These are phyloP conservation scores for Fragum sueziense DNA, from an alignment of 2,888 invertebrate genomes.

Conservation along the genomic window DNA sequence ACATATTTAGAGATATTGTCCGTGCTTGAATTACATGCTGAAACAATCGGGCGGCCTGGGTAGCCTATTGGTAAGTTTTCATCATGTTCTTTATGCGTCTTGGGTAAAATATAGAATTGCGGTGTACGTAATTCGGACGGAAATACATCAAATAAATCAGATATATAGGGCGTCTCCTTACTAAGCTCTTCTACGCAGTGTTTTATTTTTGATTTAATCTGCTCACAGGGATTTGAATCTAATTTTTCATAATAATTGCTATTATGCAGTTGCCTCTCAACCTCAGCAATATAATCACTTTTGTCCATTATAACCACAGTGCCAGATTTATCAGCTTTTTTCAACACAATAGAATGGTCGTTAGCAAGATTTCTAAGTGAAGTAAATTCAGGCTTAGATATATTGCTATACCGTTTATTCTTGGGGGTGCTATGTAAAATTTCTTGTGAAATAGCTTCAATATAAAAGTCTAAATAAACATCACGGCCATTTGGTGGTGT, in stretches of 20 bases:
- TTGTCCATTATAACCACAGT: constrained; percentile 24
- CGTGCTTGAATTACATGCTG: constrained; percentile 5
- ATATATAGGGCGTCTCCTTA: too few relatives aligned
- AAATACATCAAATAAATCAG: too few relatives aligned
- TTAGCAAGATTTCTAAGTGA: background rate
- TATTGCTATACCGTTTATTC: constrained; percentile 14
- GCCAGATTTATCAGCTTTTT: constrained; percentile 30
- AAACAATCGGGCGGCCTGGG: constrained; percentile 27
- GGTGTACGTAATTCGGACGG: too few relatives aligned
- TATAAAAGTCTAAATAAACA: constrained; percentile 30
- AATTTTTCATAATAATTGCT: background rate
- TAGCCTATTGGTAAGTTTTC: constrained; percentile 9
- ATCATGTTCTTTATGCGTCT: constrained; percentile 9
- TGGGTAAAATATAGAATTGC: constrained; percentile 27
- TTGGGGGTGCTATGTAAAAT: constrained; percentile 27
- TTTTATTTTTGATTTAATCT: too few relatives aligned
- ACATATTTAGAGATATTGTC: constrained; percentile 21
- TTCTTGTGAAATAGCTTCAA: constrained; percentile 36
- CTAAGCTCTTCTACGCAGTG: too few relatives aligned
- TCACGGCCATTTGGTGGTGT: constrained; percentile 29
- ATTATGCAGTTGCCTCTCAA: constrained; percentile 17
- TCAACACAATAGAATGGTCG: constrained; percentile 15
- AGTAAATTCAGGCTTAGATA: constrained; percentile 22
- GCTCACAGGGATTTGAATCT: too few relatives aligned
- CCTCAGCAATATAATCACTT: constrained; percentile 23